phyloP scores from a whole-genome alignment of 2,888 invertebrate genomes.

The Oscheius onirici region DNA sequence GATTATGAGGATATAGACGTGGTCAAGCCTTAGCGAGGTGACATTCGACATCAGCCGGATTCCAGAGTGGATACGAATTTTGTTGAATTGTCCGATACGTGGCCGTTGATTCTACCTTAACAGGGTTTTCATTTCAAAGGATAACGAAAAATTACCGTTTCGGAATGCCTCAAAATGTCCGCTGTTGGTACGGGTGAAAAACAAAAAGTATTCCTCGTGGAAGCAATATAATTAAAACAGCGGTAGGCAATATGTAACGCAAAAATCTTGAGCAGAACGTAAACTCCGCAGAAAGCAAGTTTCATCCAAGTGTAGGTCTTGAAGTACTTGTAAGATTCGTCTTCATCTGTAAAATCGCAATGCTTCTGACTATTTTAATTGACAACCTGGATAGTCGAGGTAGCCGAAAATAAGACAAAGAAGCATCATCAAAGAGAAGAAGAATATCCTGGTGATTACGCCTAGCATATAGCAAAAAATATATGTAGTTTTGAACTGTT shows the following conservation, averaged over 20 bases:
- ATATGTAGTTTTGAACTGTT: slow-evolving; percentile 6
- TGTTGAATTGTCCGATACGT: slow-evolving; percentile 17
- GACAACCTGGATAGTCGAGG: slow-evolving; percentile 21
- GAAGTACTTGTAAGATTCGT: slow-evolving; percentile 36
- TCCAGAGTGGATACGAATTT: slow-evolving; percentile 9
- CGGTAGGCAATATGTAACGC: slow-evolving; percentile 40
- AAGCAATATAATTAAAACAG: slow-evolving; percentile 46
- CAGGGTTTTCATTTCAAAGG: too few species aligned
- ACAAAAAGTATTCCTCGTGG: slow-evolving; percentile 34
- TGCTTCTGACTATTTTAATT: neutral
- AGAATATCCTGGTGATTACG: slow-evolving; percentile 18
- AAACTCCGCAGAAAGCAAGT: slow-evolving; percentile 36
- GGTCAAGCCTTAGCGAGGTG: neutral
- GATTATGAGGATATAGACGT: neutral
- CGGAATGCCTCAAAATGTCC: slow-evolving; percentile 14
- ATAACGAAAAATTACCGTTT: slow-evolving; percentile 7
- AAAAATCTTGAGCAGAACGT: slow-evolving; percentile 42
- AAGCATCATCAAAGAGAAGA: slow-evolving; percentile 17
- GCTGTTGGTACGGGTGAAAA: slow-evolving; percentile 2
- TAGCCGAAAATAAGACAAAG: neutral
- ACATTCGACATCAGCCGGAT: slow-evolving; percentile 12
- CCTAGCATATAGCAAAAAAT: slow-evolving; percentile 25
- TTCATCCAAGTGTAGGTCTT: slow-evolving; percentile 38
- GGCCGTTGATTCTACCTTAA: slow-evolving; percentile 28
- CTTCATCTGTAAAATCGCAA: slow-evolving; percentile 11